Conservation (phyloP, 2,113 vertebrate species). For the Micromys minutus region DNA sequence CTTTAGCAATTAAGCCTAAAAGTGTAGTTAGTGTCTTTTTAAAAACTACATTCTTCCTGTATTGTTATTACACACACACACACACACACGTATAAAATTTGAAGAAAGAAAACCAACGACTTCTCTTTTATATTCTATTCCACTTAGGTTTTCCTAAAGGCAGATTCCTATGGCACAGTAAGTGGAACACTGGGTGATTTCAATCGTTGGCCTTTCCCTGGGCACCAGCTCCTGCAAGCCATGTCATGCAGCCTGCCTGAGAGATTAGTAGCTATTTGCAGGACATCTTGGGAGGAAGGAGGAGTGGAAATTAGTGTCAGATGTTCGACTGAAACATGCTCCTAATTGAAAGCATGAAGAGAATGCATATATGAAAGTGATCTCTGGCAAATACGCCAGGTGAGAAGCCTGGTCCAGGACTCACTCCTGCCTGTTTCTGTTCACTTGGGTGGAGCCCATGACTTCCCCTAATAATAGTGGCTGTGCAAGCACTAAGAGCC, state of each 20-base stretch:
- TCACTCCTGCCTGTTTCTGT: background rate
- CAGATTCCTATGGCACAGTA: background rate
- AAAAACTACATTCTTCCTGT: background rate
- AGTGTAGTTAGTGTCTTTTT: background rate
- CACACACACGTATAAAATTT: background rate
- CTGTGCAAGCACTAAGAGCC: background rate
- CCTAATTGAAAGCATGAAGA: constrained; percentile 67
- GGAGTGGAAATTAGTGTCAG: constrained; percentile 66
- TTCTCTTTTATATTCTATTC: background rate
- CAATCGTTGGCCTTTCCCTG: background rate
- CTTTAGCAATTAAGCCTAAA: background rate
- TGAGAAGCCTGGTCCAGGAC: background rate
- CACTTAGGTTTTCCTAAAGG: background rate
- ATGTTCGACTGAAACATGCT: constrained; percentile 52
- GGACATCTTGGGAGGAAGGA: constrained; percentile 54
- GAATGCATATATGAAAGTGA: constrained; percentile 42
- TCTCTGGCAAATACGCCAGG: background rate
- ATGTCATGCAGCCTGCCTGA: background rate
- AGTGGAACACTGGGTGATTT: background rate
- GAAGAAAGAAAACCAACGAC: background rate
- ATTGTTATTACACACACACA: too few relatives aligned
- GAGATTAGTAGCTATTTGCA: background rate
- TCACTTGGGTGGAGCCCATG: background rate
- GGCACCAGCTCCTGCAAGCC: background rate
- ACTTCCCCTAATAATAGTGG: background rate